Percentiles rank a stretch among this genome's conserved stretches.
Evolutionary conservation across 2,888 invertebrate genomes (phyloP).

Genomic region (Griposia aprilina): DNA sequence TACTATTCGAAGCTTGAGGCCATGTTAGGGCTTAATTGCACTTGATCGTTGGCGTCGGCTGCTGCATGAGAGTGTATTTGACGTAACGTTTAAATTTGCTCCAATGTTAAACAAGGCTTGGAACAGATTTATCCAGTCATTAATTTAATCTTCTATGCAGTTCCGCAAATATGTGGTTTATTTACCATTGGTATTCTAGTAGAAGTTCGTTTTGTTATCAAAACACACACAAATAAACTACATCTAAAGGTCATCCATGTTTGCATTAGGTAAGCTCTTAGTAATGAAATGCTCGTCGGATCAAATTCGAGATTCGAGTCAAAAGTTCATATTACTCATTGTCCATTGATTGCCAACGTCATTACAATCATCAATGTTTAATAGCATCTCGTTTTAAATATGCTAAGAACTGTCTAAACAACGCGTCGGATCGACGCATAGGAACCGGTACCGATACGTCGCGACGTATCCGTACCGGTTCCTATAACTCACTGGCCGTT

Average conservation of each 20-base stretch:
- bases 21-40: conserved; percentile 55
- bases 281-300: conserved; percentile 16
- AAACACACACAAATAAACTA: no score
- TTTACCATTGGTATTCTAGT: neutral
- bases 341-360: conserved; percentile 30
- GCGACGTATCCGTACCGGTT: neutral
- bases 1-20: conserved; percentile 47
- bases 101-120: conserved; percentile 49
- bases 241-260: neutral
- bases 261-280: conserved; percentile 15
- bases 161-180: neutral
- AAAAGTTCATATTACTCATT: conserved; percentile 43
- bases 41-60: conserved; percentile 43
- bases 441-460: no score
- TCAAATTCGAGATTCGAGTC: conserved; percentile 26
- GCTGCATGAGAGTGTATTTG: conserved; percentile 57
- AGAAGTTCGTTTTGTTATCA: neutral
- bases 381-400: conserved; percentile 22
- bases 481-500: neutral
- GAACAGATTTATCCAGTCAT: conserved; percentile 18
- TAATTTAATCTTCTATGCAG: neutral
- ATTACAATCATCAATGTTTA: conserved; percentile 33
- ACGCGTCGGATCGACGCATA: no score
- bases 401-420: conserved; percentile 18
- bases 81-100: conserved; percentile 54